Percentiles rank a stretch among this genome's conserved stretches.
Conservation (phyloP, 2,797 vertebrate genomes). For the Gymnopithys bicolor region DNA sequence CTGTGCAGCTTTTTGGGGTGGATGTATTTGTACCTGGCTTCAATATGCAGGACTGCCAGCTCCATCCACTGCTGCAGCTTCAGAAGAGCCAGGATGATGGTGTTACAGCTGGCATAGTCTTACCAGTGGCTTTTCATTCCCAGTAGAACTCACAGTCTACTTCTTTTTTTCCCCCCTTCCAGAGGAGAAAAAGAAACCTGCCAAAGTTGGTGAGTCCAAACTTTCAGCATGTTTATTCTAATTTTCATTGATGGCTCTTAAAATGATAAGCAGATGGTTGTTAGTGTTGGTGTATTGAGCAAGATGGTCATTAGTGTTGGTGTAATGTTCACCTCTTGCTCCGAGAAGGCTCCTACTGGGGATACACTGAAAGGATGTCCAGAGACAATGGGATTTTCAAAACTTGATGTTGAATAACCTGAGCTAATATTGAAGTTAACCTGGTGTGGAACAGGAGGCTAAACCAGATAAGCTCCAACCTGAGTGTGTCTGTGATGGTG, state of each 20-base stretch:
- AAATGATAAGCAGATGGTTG: background rate
- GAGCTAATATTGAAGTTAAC: background rate
- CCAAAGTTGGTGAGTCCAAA: constrained; percentile 67
- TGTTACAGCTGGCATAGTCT: background rate
- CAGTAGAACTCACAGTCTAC: background rate
- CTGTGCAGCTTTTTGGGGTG: background rate
- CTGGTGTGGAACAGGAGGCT: background rate
- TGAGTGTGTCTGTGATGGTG: background rate
- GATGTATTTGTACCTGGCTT: background rate
- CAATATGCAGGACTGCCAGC: background rate
- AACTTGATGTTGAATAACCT: background rate
- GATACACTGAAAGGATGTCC: background rate
- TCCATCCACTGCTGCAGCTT: background rate
- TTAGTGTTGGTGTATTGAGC: background rate
- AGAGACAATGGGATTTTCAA: background rate
- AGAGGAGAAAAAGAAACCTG: constrained; percentile 69
- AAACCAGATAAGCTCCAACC: background rate
- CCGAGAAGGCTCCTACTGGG: background rate
- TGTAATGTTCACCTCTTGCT: background rate
- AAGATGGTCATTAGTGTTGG: background rate
- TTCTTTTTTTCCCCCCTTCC: background rate
- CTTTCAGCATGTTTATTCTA: background rate
- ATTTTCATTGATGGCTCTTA: background rate
- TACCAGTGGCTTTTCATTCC: background rate
- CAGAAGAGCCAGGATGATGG: background rate